phyloP scores from a whole-genome alignment of 2,888 invertebrate genomes.

The Spodoptera exigua region DNA sequence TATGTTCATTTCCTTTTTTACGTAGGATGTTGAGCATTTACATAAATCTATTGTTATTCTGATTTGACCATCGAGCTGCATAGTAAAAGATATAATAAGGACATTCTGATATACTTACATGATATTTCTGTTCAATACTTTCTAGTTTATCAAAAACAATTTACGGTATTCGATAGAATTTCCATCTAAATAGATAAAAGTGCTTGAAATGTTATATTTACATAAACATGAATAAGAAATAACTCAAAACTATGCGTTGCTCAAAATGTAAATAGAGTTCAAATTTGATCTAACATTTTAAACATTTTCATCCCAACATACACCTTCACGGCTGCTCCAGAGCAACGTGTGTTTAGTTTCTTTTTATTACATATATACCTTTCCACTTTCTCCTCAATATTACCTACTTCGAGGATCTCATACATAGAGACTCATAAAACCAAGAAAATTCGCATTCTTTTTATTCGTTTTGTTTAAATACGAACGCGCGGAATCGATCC shows the following conservation, averaged over 20 bases:
- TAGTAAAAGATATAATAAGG: slow-evolving; percentile 75
- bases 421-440: slow-evolving; percentile 53
- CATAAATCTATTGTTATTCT: slow-evolving; percentile 88
- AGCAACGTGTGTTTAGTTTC: slow-evolving; percentile 34
- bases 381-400: slow-evolving; percentile 39
- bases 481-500: slow-evolving; percentile 47
- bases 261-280: not conserved
- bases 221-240: too few relatives aligned
- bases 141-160: not conserved
- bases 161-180: too few relatives aligned
- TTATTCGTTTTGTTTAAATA: slow-evolving; percentile 51
- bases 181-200: too few relatives aligned
- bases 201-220: too few relatives aligned
- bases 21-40: slow-evolving; percentile 83
- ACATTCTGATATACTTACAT: slow-evolving; percentile 50
- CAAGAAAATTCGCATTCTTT: slow-evolving; percentile 47
- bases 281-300: slow-evolving; percentile 1
- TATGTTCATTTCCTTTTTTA: slow-evolving; percentile 85
- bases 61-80: slow-evolving; percentile 73
- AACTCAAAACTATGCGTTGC: too few relatives aligned
- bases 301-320: slow-evolving; percentile 11
- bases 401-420: slow-evolving; percentile 42
- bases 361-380: slow-evolving; percentile 41
- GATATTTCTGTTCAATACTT: slow-evolving; percentile 19
- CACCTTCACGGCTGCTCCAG: slow-evolving; percentile 9